Percentiles rank a stretch among this genome's conserved stretches.
These are phyloP conservation scores for Acipenser transmontanus DNA, from an alignment of 2,797 vertebrate genomes.

Conservation along the genomic window DNA sequence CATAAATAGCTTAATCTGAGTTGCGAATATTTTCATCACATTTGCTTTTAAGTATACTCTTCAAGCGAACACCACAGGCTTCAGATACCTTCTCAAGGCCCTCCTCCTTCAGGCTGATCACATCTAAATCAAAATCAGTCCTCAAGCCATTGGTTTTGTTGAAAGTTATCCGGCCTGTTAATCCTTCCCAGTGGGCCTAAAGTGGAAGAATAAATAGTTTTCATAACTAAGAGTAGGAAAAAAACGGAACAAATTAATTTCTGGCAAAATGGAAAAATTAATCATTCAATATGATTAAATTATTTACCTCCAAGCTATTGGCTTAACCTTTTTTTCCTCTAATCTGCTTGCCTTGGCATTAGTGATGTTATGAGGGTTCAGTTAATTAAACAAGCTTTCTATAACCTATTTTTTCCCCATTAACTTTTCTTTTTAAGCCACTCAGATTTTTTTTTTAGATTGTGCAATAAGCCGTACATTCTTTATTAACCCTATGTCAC, in stretches of 20 bases:
- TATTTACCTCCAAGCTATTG: conserved; percentile 31
- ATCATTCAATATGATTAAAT: conserved; percentile 36
- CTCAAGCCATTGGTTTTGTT: conserved; percentile 92
- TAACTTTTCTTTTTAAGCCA: too few species aligned
- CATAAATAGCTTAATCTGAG: conserved; percentile 24
- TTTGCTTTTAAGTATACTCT: conserved; percentile 25
- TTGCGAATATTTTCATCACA: conserved; percentile 31
- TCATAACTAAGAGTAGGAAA: conserved; percentile 26
- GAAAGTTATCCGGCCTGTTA: conserved; percentile 92
- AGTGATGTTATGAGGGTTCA: too few species aligned
- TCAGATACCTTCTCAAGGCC: conserved; percentile 87
- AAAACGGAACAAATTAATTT: conserved; percentile 24
- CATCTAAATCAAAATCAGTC: conserved; percentile 95
- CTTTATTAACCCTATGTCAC: too few species aligned
- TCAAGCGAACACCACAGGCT: conserved; percentile 22
- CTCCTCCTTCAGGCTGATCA: conserved; percentile 94
- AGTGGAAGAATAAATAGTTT: conserved; percentile 31
- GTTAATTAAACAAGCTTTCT: too few species aligned
- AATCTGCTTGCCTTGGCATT: too few species aligned
- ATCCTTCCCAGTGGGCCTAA: conserved; percentile 95
- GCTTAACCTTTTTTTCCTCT: conserved; percentile 6
- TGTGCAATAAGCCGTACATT: too few species aligned
- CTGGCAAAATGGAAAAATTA: conserved; percentile 28
- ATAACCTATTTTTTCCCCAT: too few species aligned
- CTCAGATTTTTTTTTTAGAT: too few species aligned